Percentiles rank a stretch among this genome's conserved stretches.
Conservation (phyloP, 2,888 invertebrate genomes). For the Eubasilissa splendida region DNA sequence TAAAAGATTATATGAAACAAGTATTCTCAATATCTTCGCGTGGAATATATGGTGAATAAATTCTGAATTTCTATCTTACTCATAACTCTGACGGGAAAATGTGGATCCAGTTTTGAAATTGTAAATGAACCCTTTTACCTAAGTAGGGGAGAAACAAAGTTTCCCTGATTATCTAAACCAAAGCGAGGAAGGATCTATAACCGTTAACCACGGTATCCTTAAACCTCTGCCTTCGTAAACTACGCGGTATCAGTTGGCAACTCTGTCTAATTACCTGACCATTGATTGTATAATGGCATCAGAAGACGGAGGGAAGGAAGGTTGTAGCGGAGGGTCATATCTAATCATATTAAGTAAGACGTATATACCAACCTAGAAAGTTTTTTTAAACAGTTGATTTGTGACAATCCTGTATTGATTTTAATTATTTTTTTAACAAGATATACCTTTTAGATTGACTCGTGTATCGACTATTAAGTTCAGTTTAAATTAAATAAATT, state of each 20-base stretch:
- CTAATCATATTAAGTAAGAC: too few species aligned
- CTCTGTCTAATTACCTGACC: constrained; percentile 41
- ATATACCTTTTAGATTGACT: too few species aligned
- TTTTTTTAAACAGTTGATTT: too few species aligned
- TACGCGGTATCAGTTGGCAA: constrained; percentile 11
- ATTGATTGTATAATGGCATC: constrained; percentile 34
- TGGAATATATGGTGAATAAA: too few species aligned
- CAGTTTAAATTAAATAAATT: too few species aligned
- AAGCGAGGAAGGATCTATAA: constrained; percentile 13
- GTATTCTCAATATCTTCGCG: too few species aligned
- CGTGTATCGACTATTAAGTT: too few species aligned
- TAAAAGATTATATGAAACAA: too few species aligned
- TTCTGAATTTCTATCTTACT: too few species aligned
- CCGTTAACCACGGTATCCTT: constrained; percentile 4
- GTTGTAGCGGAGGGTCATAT: neutral
- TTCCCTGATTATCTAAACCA: neutral
- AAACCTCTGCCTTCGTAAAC: neutral
- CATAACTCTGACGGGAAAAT: neutral
- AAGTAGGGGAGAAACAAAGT: neutral
- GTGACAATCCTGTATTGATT: too few species aligned
- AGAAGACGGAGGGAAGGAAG: neutral
- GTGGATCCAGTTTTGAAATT: neutral
- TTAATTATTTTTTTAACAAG: too few species aligned
- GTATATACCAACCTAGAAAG: too few species aligned
- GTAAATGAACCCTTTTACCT: constrained; percentile 1